Base-by-base conservation (phyloP, 2,888 invertebrate species). In the Mechanitis mazaeus region DNA sequence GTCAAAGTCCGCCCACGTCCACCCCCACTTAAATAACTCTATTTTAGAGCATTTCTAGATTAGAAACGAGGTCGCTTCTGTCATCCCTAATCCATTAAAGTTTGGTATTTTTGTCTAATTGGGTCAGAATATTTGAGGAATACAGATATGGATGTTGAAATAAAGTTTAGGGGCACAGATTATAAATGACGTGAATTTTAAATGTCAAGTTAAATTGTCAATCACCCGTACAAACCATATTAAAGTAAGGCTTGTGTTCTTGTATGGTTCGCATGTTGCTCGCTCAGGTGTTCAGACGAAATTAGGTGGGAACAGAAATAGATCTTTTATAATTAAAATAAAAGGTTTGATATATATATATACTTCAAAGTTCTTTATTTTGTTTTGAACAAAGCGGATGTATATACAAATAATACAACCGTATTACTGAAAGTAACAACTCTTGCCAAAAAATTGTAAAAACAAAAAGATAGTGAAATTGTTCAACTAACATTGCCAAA, bases 401-500 rank as follows among this genome's bases (percentile, higher is more conserved):
- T 7, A 42, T 9, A 9, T 42, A 42, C 7, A 42, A 9, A 11
- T 42, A 9, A 1, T 7, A 42, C 9, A 42, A 42, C 42, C 11
- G 20, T 20, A 20, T 20, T 20, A 20, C 20, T 20, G 6, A 38
- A 38, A 38, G 60, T 61, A 56, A 61, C n/a, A 61, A 47, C 61
- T 54, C 46, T 54, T 53, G 50, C 61, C 56, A 61, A 56, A 61
- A 54, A 57, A 55, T 50, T 61, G 56, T 50, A 54, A 56, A 61
- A 57, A 61, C 58, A 53, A 61, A 61, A 80, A 81, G 35, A 35
- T 80, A 82, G 77, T 69, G 66, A 61, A 71, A 81, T 82, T 80
- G 76, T 85, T 84, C 81, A 81, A 76, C 78, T 72, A 68, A 63
- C 77, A 78, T 77, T 79, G 82, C 79, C 84, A 81, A 84, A 75